phyloP scores from a whole-genome alignment of 2,113 vertebrate genomes.

The Fukomys damarensis region DNA sequence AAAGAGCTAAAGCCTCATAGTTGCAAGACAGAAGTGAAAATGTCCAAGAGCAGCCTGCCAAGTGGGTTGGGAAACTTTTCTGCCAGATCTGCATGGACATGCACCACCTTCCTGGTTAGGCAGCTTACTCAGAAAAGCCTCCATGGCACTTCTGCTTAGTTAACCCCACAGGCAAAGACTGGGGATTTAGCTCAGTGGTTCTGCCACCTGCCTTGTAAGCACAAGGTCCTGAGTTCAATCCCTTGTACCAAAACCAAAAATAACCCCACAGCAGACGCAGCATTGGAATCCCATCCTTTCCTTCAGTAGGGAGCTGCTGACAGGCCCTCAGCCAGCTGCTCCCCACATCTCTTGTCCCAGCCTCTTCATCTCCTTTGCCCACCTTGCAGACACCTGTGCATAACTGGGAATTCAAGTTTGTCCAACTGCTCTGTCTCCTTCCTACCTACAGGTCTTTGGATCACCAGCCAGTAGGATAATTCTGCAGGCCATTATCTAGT shows the following conservation, averaged over 20 bases:
- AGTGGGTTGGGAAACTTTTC: background rate
- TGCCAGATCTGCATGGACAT: background rate
- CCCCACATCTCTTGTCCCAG: background rate
- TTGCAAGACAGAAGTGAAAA: conserved; percentile 34
- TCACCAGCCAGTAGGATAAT: background rate
- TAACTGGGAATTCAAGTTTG: background rate
- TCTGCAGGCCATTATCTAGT: background rate
- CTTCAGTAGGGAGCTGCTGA: background rate
- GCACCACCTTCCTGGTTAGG: background rate
- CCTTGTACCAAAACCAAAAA: no score
- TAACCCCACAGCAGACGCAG: no score
- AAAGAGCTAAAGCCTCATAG: background rate
- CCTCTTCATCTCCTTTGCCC: background rate
- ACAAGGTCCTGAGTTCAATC: no score
- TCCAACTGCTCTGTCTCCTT: background rate
- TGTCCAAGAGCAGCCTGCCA: background rate
- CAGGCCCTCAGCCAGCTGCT: no score
- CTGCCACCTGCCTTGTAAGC: no score
- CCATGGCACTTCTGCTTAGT: background rate
- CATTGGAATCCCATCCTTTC: background rate
- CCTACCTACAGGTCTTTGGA: background rate
- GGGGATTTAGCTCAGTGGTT: no score
- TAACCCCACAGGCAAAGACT: background rate
- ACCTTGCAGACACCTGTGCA: background rate
- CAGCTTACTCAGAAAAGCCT: background rate